A percentile compares a stretch with the other conserved stretches of the same genome.
Conservation (phyloP, 2,113 vertebrate genomes). For the Girardinichthys multiradiatus region DNA sequence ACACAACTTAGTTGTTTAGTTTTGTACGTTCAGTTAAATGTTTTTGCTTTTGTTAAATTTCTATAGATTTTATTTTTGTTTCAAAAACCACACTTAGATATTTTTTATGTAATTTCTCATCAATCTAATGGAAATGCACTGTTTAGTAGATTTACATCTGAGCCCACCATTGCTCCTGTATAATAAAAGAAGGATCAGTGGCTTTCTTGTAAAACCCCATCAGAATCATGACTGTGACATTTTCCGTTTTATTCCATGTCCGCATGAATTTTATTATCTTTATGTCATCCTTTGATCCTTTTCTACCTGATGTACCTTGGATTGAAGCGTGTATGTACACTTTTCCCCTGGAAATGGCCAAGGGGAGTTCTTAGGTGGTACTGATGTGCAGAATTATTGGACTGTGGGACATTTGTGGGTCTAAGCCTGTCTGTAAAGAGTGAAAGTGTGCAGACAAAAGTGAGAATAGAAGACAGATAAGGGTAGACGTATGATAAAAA, state of each 20-base stretch:
- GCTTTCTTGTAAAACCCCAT: slow-evolving; percentile 44
- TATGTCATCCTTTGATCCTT: slow-evolving; percentile 74
- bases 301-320: slow-evolving; percentile 47
- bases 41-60: neutral
- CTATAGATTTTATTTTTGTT: neutral
- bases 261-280: slow-evolving; percentile 72
- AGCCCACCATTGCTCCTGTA: slow-evolving; percentile 27
- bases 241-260: slow-evolving; percentile 43
- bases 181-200: slow-evolving; percentile 55
- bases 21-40: neutral
- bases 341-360: slow-evolving; percentile 50
- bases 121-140: slow-evolving; percentile 54
- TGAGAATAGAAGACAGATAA: slow-evolving; percentile 30
- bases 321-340: slow-evolving; percentile 17
- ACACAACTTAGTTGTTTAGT: neutral
- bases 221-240: slow-evolving; percentile 29
- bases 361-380: slow-evolving; percentile 34
- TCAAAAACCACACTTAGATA: slow-evolving; percentile 20
- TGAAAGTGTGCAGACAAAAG: slow-evolving; percentile 8
- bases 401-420: slow-evolving; percentile 13
- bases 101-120: slow-evolving; percentile 45
- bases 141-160: slow-evolving; percentile 28
- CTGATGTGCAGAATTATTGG: slow-evolving; percentile 21
- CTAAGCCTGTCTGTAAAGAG: slow-evolving; percentile 8
- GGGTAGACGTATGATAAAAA: slow-evolving; percentile 24